phyloP scores from a whole-genome alignment of 1,140 invertebrate genomes.

The Cydia splendana region DNA sequence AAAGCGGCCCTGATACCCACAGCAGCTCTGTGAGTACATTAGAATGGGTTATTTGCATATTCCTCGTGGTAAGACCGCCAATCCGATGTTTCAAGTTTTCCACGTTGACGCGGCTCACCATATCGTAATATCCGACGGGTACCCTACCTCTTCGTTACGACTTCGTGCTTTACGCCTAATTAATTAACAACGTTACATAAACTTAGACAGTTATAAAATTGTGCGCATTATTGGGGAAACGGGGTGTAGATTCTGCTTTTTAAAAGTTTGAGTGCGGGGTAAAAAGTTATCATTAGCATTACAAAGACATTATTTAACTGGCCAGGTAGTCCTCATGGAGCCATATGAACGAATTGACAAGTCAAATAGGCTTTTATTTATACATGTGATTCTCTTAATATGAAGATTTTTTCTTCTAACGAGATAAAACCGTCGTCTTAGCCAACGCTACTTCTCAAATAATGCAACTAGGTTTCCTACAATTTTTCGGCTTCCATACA shows the following conservation, averaged over 20 bases:
- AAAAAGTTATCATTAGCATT: not conserved
- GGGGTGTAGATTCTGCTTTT: not conserved
- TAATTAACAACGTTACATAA: slow-evolving; percentile 8
- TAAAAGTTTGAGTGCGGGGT: not conserved
- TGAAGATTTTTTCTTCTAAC: not conserved
- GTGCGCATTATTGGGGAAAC: not conserved
- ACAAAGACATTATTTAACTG: too few species aligned
- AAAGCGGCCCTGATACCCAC: not conserved
- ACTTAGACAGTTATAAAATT: not conserved
- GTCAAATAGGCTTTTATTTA: too few species aligned
- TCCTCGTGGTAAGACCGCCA: not conserved
- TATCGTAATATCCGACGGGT: not conserved
- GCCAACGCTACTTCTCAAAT: not conserved
- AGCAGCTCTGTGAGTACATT: not conserved
- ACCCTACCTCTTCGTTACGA: not conserved
- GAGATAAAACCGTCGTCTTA: not conserved
- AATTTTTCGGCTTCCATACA: not conserved
- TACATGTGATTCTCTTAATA: too few species aligned
- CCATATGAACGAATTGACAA: too few species aligned
- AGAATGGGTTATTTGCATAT: not conserved
- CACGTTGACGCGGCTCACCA: not conserved
- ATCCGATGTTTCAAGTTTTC: not conserved
- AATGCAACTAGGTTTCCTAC: not conserved
- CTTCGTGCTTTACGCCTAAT: slow-evolving; percentile 6
- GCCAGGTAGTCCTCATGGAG: too few species aligned